Percentiles rank a stretch among this genome's conserved stretches.
phyloP scores from a whole-genome alignment of 2,888 invertebrate species.

The Linyphia triangularis region DNA sequence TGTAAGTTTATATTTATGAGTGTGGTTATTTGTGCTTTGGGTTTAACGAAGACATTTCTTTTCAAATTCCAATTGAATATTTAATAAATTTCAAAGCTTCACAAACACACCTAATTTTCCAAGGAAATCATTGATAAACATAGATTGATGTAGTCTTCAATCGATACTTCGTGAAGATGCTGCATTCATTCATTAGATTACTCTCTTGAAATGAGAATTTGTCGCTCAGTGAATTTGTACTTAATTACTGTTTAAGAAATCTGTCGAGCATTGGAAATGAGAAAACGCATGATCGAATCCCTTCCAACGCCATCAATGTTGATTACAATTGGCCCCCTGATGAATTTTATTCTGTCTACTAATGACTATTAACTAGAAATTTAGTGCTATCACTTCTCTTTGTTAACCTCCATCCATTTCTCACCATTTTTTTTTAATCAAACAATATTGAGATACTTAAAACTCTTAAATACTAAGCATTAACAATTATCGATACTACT shows the following conservation, averaged over 20 bases:
- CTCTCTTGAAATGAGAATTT: conserved; percentile 37
- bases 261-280: conserved; percentile 21
- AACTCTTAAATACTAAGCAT: no score
- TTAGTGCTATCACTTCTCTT: neutral
- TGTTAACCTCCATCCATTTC: no score
- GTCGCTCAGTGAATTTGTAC: conserved; percentile 28
- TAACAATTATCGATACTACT: no score
- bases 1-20: no score
- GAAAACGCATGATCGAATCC: conserved; percentile 32
- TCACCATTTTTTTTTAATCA: no score
- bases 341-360: conserved; percentile 39
- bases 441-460: no score
- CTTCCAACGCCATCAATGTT: conserved; percentile 13
- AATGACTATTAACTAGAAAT: conserved; percentile 17
- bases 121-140: conserved; percentile 4
- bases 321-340: conserved; percentile 32
- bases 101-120: no score
- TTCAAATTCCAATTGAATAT: no score
- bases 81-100: no score
- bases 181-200: conserved; percentile 59
- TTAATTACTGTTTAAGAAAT: conserved; percentile 62
- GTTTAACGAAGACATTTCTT: no score
- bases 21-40: no score
- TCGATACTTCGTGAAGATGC: conserved; percentile 40
- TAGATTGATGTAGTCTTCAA: neutral